Evolutionary conservation across 2,797 vertebrate species (phyloP).

Genomic region (Megaceryle alcyon): DNA sequence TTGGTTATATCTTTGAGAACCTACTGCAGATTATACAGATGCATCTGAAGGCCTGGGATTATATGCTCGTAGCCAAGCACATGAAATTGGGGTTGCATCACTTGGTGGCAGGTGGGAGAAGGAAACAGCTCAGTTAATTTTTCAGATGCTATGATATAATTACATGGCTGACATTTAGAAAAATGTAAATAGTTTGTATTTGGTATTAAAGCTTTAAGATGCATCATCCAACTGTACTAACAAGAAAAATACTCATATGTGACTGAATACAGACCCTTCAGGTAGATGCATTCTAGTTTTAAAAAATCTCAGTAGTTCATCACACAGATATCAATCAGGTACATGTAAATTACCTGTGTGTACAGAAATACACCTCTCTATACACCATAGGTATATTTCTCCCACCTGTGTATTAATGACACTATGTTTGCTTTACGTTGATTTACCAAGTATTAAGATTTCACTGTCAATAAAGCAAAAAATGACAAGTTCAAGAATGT

Average conservation of each 20-base stretch:
- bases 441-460: neutral
- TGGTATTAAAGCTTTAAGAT: constrained; percentile 1
- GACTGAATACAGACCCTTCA: neutral
- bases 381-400: neutral
- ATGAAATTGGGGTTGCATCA: neutral
- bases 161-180: constrained; percentile 3
- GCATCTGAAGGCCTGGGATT: neutral
- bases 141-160: neutral
- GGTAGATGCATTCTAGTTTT: neutral
- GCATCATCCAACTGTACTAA: neutral
- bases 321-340: neutral
- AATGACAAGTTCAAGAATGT: neutral
- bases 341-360: neutral
- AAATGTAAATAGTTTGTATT: neutral
- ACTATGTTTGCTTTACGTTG: neutral
- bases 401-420: neutral
- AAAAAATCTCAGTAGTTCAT: neutral
- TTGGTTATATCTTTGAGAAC: neutral
- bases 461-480: neutral
- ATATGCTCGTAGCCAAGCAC: neutral
- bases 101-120: neutral
- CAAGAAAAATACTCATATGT: neutral
- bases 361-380: neutral
- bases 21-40: neutral
- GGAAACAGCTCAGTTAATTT: neutral